Base-by-base conservation (phyloP, 2,113 vertebrate species). In the Cichladusa arquata region DNA sequence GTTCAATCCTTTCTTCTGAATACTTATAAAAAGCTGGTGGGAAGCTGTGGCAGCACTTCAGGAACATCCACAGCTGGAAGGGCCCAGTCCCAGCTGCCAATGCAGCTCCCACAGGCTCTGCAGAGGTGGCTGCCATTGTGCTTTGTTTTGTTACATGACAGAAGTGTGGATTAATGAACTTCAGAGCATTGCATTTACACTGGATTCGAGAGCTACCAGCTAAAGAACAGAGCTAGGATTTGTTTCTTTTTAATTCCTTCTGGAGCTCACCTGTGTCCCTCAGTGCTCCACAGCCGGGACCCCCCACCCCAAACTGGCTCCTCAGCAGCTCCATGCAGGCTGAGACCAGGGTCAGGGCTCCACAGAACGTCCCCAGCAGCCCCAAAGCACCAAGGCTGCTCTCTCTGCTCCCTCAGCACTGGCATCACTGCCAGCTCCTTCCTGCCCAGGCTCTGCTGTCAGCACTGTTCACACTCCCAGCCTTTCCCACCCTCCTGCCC, bases 271-370 rank as follows among this genome's bases (percentile, higher is more conserved):
- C 28, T 22, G 47, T 8, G 38, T 22, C 24, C 2, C 66, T 18
- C 3, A 48, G 71, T 2, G 18, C 64, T 16, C 16, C 47, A 31
- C 5, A 38, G 33, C 4, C 2, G 3, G 47, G 77, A n/a, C 56
- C 47, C 4, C 19, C 14, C 12, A 13, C 1, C 14, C 81, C 29
- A 17, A 38, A n/a, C 3, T 9, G 5, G 5, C 1, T 34, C 47
- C 58, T 28, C 48, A 12, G 12, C 5, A 29, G 8, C 16, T 28
- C 61, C 0, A 2, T 4, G 2, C 29, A 26, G 36, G 67, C 67
- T 81, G 42, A 80, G 80, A 5, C 38, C 38, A 50, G 50, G 47
- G 6, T 9, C 40, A 69, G 18, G 42, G 86, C 77, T 80, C 50
- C 81, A n/a, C 61, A n/a, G 14, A 51, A 19, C 34, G 4, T 69